Percentiles rank a stretch among this genome's conserved stretches.
Conservation (phyloP, 2,113 vertebrate genomes). For the Corynorhinus townsendii region DNA sequence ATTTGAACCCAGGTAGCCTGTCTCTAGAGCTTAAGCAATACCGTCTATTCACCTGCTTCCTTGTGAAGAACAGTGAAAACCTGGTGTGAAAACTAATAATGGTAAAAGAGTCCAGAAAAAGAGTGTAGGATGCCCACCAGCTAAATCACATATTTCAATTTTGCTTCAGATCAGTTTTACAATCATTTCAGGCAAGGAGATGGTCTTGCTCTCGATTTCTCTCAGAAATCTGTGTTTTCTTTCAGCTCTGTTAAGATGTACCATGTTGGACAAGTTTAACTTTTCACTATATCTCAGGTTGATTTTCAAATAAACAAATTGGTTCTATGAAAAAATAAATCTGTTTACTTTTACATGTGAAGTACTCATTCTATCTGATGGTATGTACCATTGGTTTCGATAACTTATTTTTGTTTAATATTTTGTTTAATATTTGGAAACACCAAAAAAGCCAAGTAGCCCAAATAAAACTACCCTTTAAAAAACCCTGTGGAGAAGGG, state of each 20-base stretch:
- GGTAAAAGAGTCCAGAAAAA: neutral
- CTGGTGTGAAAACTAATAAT: neutral
- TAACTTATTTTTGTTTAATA: neutral
- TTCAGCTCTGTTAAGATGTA: neutral
- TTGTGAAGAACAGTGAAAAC: neutral
- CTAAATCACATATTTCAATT: neutral
- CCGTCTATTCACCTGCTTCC: neutral
- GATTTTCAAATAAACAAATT: conserved; percentile 2
- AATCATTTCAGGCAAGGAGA: neutral
- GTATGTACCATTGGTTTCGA: neutral
- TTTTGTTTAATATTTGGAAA: neutral
- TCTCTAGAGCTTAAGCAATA: neutral
- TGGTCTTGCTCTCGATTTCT: neutral
- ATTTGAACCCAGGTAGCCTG: neutral
- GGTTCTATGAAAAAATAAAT: neutral
- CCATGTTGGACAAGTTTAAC: neutral
- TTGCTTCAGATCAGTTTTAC: neutral
- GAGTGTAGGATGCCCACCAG: neutral
- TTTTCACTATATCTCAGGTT: conserved; percentile 5
- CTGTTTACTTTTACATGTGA: conserved; percentile 23
- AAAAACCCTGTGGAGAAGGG: neutral
- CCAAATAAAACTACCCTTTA: conserved; percentile 4
- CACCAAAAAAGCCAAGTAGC: neutral
- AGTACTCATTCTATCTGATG: neutral
- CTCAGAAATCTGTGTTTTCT: conserved; percentile 1